Conservation (phyloP, 1,140 invertebrate species). For the Cardiocondyla obscurior region DNA sequence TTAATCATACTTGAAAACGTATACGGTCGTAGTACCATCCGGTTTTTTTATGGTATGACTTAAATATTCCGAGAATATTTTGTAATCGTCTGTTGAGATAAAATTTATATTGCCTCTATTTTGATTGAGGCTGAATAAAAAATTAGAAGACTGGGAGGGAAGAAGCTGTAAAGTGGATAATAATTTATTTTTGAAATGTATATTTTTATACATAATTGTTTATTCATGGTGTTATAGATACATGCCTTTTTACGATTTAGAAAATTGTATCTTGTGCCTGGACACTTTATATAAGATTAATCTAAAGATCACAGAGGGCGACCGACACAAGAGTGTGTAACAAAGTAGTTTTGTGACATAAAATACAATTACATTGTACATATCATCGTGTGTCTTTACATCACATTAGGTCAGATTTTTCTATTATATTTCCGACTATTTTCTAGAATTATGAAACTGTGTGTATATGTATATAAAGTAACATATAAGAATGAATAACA, state of each 20-base stretch:
- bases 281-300: conserved; percentile 20
- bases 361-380: conserved; percentile 13
- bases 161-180: background rate
- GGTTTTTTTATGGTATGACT: conserved; percentile 15
- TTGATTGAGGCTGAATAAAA: background rate
- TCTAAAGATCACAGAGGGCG: background rate
- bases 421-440: background rate
- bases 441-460: background rate
- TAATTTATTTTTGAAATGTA: background rate
- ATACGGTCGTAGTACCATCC: background rate
- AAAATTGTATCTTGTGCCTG: conserved; percentile 12
- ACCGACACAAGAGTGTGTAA: background rate
- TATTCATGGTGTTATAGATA: conserved; percentile 5
- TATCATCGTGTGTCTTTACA: background rate
- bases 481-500: background rate
- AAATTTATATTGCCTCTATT: background rate
- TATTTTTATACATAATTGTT: background rate
- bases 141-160: background rate
- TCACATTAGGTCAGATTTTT: background rate
- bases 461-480: background rate
- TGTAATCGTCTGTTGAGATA: background rate
- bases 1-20: conserved; percentile 28
- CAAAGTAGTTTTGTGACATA: background rate
- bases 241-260: background rate
- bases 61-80: conserved; percentile 4